Evolutionary conservation across 2,797 vertebrate genomes (phyloP).

Genomic region (Mionectes olivaceus): DNA sequence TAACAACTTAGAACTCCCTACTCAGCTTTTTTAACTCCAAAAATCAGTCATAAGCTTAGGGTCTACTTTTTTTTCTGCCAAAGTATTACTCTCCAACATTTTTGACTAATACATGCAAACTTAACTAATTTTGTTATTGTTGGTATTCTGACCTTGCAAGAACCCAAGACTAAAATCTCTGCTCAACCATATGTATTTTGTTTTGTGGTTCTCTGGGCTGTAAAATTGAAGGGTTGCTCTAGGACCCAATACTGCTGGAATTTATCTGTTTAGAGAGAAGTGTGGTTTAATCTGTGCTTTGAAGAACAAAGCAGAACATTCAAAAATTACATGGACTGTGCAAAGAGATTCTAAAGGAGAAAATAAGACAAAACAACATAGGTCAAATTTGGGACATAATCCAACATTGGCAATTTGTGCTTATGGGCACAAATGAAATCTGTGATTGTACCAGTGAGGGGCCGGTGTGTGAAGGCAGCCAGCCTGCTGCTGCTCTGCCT

Average conservation of each 20-base stretch:
- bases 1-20: background rate
- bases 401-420: background rate
- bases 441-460: background rate
- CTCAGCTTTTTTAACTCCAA: background rate
- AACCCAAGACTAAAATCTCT: background rate
- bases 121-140: background rate
- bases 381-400: background rate
- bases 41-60: background rate
- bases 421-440: background rate
- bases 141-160: conserved; percentile 22
- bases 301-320: conserved; percentile 45
- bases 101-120: background rate
- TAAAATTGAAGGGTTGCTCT: conserved; percentile 51
- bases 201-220: conserved; percentile 41
- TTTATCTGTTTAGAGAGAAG: conserved; percentile 37
- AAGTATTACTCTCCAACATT: background rate
- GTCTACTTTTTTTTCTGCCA: background rate
- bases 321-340: background rate
- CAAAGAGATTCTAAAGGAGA: conserved; percentile 33
- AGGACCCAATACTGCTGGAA: conserved; percentile 31
- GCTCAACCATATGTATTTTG: background rate
- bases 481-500: background rate
- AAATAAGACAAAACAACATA: background rate
- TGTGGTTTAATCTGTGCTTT: conserved; percentile 12
- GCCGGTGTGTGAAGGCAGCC: background rate